Conservation (phyloP, 2,888 invertebrate species). For the Cantharis rustica region DNA sequence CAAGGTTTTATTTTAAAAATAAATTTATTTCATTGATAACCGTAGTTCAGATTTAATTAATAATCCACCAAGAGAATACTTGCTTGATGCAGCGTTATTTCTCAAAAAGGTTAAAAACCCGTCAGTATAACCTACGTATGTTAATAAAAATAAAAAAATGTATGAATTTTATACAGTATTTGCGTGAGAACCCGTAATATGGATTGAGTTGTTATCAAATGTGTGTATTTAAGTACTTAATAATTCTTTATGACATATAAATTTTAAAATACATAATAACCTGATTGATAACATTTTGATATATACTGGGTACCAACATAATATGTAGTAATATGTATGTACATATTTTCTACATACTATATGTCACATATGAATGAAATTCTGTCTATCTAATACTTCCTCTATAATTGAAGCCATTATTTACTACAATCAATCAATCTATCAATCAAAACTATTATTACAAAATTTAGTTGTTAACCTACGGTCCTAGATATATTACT, state of each 20-base stretch:
- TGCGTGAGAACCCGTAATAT: not conserved
- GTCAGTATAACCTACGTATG: no score
- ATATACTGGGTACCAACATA: not conserved
- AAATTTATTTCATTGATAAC: no score
- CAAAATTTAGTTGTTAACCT: not conserved
- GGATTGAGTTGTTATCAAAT: not conserved
- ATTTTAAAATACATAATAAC: not conserved
- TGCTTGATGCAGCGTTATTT: no score
- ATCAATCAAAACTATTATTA: not conserved
- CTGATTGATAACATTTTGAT: not conserved
- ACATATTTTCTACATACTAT: no score
- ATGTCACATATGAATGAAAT: not conserved
- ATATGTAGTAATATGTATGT: no score
- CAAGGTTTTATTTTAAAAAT: no score
- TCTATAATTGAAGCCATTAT: not conserved
- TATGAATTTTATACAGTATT: not conserved
- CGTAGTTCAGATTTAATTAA: no score
- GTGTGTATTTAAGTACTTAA: not conserved
- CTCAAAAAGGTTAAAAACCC: no score
- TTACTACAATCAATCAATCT: not conserved
- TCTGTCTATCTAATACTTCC: no score
- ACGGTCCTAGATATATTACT: not conserved
- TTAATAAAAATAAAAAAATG: no score
- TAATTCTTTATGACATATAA: not conserved
- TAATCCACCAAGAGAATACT: no score